These are phyloP conservation scores for Diplosoma virens DNA, from an alignment of 23 tunicate genomes.

Conservation along the genomic window DNA sequence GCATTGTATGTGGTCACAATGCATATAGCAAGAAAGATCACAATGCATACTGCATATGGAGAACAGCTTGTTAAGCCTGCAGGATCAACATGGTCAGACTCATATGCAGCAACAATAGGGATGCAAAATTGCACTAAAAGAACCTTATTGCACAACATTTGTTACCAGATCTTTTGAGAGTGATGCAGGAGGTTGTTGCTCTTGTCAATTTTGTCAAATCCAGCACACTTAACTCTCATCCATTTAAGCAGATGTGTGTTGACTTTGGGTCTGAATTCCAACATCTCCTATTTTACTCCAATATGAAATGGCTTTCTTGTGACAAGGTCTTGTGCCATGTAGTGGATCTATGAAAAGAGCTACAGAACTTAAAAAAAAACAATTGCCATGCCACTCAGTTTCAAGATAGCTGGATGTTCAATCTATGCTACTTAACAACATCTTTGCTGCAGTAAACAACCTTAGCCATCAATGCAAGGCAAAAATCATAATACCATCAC, in stretches of 20 bases:
- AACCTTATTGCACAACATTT: too few species aligned
- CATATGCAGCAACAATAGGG: too few species aligned
- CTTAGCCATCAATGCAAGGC: constrained; percentile 38
- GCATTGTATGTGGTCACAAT: too few species aligned
- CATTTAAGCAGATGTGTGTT: constrained; percentile 43
- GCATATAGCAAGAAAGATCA: too few species aligned
- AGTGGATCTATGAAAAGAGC: constrained; percentile 43
- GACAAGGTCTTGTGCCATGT: constrained; percentile 40
- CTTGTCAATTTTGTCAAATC: constrained; percentile 44
- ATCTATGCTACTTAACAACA: constrained; percentile 20
- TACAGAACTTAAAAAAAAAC: constrained; percentile 48
- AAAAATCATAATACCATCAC: constrained; percentile 47
- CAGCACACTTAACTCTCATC: constrained; percentile 25
- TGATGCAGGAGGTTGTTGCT: constrained; percentile 49
- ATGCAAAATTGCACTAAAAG: too few species aligned
- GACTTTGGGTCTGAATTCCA: too few species aligned
- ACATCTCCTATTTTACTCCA: constrained; percentile 38
- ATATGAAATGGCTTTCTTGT: constrained; percentile 28
- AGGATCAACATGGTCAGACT: too few species aligned
- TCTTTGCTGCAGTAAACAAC: constrained; percentile 6
- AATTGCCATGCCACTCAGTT: constrained; percentile 49
- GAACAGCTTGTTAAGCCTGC: too few species aligned
- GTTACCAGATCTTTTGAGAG: too few species aligned
- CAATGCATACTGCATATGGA: too few species aligned
- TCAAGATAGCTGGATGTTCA: constrained; percentile 31